Conservation (phyloP, 2,888 invertebrate genomes). For the Sabatieria punctata region DNA sequence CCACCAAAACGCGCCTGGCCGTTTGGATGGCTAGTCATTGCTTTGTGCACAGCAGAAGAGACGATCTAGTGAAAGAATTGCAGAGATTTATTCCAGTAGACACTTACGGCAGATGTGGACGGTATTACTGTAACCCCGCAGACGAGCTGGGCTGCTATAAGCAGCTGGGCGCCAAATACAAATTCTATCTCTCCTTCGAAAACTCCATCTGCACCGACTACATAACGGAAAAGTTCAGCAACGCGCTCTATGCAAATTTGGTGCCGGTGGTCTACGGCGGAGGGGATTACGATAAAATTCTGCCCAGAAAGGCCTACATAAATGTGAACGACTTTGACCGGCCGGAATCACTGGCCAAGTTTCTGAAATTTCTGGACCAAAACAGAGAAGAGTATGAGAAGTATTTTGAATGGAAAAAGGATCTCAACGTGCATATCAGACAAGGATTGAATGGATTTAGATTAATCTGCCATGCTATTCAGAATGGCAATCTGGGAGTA, state of each 20-base stretch:
- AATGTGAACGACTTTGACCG: conserved; percentile 5
- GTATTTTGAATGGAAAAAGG: conserved; percentile 4
- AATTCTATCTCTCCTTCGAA: conserved; percentile 8
- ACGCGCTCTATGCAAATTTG: conserved; percentile 2
- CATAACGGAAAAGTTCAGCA: conserved; percentile 7
- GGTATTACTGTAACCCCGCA: neutral
- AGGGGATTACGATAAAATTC: conserved; percentile 1
- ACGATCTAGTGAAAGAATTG: neutral
- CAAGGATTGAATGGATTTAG: neutral
- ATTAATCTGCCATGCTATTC: neutral
- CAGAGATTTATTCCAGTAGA: neutral
- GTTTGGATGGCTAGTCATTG: conserved; percentile 2
- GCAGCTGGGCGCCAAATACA: neutral
- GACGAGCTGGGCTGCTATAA: neutral
- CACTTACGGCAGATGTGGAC: neutral
- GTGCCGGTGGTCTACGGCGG: conserved; percentile 7
- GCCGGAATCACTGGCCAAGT: neutral
- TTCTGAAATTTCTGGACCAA: neutral
- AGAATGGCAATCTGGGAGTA: neutral
- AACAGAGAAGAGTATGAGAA: conserved; percentile 1
- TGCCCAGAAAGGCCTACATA: conserved; percentile 5
- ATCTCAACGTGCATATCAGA: neutral
- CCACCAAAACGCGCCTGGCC: neutral
- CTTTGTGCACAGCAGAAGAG: neutral
- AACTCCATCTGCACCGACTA: conserved; percentile 7